Percentiles rank a stretch among this genome's conserved stretches.
Evolutionary conservation across 2,113 vertebrate genomes (phyloP).

Genomic region (Lutjanus erythropterus): DNA sequence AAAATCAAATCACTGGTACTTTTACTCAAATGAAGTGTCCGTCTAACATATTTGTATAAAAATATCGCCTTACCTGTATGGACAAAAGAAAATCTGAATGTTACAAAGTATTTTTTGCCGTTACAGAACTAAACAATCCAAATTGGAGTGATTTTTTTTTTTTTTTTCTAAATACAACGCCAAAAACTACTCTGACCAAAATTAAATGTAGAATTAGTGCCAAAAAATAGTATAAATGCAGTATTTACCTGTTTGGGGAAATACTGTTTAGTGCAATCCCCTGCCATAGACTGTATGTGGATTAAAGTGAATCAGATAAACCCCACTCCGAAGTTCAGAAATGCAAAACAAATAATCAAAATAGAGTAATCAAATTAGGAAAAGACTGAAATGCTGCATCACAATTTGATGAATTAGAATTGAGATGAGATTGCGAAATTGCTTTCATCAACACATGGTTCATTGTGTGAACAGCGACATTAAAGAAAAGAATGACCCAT

Average conservation of each 20-base stretch:
- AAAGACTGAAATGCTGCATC: conserved; percentile 27
- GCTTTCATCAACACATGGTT: conserved; percentile 25
- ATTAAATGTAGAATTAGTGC: conserved; percentile 72
- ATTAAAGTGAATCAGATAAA: conserved; percentile 34
- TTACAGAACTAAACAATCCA: conserved; percentile 51
- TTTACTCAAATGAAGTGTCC: conserved; percentile 60
- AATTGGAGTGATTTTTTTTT: conserved; percentile 66
- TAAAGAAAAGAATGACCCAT: conserved; percentile 35
- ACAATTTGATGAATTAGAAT: conserved; percentile 27
- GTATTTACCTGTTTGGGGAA: conserved; percentile 56
- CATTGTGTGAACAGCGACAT: conserved; percentile 33
- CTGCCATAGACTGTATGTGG: conserved; percentile 37
- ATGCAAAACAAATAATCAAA: not conserved
- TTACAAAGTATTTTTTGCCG: conserved; percentile 58
- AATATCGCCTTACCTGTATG: conserved; percentile 63
- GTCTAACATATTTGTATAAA: conserved; percentile 55
- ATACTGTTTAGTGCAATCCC: conserved; percentile 24
- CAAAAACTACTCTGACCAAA: conserved; percentile 78
- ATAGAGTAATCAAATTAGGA: not conserved
- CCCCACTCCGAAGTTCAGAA: conserved; percentile 1
- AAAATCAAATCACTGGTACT: conserved; percentile 57
- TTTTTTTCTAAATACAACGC: conserved; percentile 52
- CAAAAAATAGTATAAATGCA: conserved; percentile 59
- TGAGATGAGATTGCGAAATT: not conserved
- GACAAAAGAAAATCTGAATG: conserved; percentile 58